phyloP scores from a whole-genome alignment of 2,888 invertebrate genomes.

The Habrosyne pyritoides region DNA sequence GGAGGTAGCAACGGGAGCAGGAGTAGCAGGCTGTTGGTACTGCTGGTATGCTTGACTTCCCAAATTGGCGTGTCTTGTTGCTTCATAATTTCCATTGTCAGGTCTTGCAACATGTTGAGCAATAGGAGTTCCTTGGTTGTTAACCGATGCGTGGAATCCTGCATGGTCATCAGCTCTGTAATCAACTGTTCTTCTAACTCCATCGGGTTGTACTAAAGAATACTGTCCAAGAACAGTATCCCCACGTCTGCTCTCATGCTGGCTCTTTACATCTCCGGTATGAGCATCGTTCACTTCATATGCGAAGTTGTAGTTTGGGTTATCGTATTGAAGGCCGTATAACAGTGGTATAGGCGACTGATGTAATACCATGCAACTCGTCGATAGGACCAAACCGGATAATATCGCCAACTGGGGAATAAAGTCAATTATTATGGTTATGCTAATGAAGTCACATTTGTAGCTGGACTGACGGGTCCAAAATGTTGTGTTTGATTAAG shows the following conservation, averaged over 20 bases:
- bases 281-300: conserved; percentile 81
- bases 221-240: conserved; percentile 82
- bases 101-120: conserved; percentile 13
- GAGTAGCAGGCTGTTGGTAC: conserved; percentile 35
- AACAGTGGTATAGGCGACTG: conserved; percentile 46
- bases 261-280: conserved; percentile 82
- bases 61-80: conserved; percentile 15
- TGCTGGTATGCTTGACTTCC: conserved; percentile 25
- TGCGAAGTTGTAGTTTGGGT: conserved; percentile 79
- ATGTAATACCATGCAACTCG: conserved; percentile 63
- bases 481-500: conserved; percentile 8
- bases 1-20: conserved; percentile 55
- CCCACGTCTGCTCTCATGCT: conserved; percentile 77
- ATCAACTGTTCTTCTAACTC: conserved; percentile 79
- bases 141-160: conserved; percentile 82
- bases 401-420: conserved; percentile 42
- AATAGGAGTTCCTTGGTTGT: conserved; percentile 52
- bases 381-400: conserved; percentile 56
- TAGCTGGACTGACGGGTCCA: background rate
- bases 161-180: conserved; percentile 80
- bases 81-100: conserved; percentile 12
- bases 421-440: conserved; percentile 9
- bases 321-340: conserved; percentile 40
- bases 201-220: conserved; percentile 81
- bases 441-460: background rate